Base-by-base conservation (phyloP, 2,888 invertebrate species). In the Acanthopleura granulata region DNA sequence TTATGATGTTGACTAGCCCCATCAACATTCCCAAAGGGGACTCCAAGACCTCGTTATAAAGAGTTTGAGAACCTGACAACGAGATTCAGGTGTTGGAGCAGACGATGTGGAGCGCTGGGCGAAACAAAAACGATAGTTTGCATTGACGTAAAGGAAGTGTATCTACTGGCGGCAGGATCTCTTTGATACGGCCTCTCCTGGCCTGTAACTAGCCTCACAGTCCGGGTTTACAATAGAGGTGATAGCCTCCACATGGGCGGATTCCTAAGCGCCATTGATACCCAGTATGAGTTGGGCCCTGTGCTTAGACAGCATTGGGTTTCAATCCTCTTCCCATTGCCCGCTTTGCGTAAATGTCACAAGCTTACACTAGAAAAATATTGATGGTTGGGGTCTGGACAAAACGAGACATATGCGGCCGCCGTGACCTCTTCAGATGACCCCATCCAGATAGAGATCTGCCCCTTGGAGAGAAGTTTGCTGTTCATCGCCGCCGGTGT, bases 361-460 rank as follows among this genome's bases (percentile, higher is more conserved):
- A 66, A 66, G 66, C 66, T 66, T 66, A 66, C 66, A 66, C 66
- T 66, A 27, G 22, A 27, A 66, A 66, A 66, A 66, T 66, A 66
- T 66, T 66, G 66, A 66, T 66, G 29, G 22, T 66, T 27, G 6
- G 15, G 27, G 16, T 22, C 25, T 27, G 29, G 16, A 22, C 66
- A 27, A 66, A 6, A 27, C 16, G 29, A 66, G 66, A 66, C 66
- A 27, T 27, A 66, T 66, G 66, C 66, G 66, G 16, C 66, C 66
- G 29, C 27, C 25, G 25, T 66, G 66, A 66, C 66, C 66, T 27
- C 22, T 16, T 15, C 25, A 15, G 66, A 27, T 66, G 25, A 66
- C 66, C 29, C 66, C 25, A 27, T 16, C 29, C 66, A 22, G 66
- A 66, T 66, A 66, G 14, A 22, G 16, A 66, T 66, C 66, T 22